Percentiles rank a stretch among this genome's conserved stretches.
These are phyloP conservation scores for Piprites chloris DNA, from an alignment of 2,113 vertebrate species.

Conservation along the genomic window DNA sequence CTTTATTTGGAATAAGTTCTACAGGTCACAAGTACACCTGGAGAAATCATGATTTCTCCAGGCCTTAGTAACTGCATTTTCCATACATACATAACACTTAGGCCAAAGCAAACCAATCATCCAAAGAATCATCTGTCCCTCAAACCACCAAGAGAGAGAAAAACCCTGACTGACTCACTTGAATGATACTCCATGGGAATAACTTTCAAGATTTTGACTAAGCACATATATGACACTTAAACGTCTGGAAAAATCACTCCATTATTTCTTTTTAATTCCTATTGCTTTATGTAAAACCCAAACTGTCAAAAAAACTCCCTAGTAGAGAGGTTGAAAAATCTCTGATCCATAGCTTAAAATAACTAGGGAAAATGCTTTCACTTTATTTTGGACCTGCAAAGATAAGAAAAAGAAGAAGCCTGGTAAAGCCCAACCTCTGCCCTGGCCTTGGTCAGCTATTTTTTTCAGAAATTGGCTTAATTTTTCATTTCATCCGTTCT, in stretches of 20 bases:
- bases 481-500: constrained; percentile 4
- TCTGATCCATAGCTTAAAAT: not conserved
- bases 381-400: not conserved
- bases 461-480: not conserved
- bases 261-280: not conserved
- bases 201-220: not conserved
- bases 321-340: not conserved
- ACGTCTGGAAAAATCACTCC: not conserved
- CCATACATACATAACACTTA: not conserved
- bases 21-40: not conserved
- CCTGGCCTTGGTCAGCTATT: not conserved
- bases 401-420: not conserved
- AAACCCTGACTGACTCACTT: not conserved
- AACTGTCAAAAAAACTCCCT: not conserved
- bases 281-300: not conserved
- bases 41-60: not conserved
- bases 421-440: not conserved
- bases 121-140: not conserved
- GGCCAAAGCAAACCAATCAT: not conserved
- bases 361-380: not conserved
- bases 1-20: not conserved
- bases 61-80: not conserved
- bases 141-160: not conserved
- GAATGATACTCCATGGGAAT: not conserved
- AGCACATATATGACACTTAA: not conserved